Percentiles rank a stretch among this genome's conserved stretches.
Evolutionary conservation across 2,888 invertebrate species (phyloP).

Genomic region (Tetragonula carbonaria): DNA sequence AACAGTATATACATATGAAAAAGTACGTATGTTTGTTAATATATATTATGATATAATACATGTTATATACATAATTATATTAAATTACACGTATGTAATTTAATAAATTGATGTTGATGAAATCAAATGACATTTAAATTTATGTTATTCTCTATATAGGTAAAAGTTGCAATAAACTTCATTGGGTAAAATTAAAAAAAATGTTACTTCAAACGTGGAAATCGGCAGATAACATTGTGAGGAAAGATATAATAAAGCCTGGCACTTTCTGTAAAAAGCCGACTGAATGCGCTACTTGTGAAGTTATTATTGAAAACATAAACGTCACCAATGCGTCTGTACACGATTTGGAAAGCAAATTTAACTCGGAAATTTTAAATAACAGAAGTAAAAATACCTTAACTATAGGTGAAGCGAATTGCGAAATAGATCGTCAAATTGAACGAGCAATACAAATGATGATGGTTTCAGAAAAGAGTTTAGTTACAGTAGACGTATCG

Average conservation of each 20-base stretch:
- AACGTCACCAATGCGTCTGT: conserved; percentile 33
- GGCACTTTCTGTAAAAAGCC: conserved; percentile 73
- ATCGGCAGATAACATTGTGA: conserved; percentile 71
- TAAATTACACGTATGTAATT: not conserved
- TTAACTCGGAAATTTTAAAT: conserved; percentile 83
- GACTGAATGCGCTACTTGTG: conserved; percentile 75
- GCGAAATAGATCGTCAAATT: conserved; percentile 85
- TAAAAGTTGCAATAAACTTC: not conserved
- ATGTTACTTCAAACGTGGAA: conserved; percentile 63
- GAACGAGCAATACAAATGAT: conserved; percentile 86
- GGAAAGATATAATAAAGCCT: conserved; percentile 72
- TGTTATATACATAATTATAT: not conserved
- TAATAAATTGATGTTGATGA: not conserved
- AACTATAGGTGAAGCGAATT: conserved; percentile 85
- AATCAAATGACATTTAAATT: conserved; percentile 4
- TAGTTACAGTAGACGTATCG: conserved; percentile 82
- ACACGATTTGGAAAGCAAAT: conserved; percentile 81
- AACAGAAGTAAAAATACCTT: conserved; percentile 61
- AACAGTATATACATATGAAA: not conserved
- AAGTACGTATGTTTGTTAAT: not conserved
- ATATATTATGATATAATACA: not conserved
- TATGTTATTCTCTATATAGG: not conserved
- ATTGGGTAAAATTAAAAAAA: not conserved
- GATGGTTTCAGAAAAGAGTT: conserved; percentile 85
- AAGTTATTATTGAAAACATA: conserved; percentile 71